phyloP scores from a whole-genome alignment of 2,113 vertebrate genomes.

The Brachyistius frenatus region DNA sequence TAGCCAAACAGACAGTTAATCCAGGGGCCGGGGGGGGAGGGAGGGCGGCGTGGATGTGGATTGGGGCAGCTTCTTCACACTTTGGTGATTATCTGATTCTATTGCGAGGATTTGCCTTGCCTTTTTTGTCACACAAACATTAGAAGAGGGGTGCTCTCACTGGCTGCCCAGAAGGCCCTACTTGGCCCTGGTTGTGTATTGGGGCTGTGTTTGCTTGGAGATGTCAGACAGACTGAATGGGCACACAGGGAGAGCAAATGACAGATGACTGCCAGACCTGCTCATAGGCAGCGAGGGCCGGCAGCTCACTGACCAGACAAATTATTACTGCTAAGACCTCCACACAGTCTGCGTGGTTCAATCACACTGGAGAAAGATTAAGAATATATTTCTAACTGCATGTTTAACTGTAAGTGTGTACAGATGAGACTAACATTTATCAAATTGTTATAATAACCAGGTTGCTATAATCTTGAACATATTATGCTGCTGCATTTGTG shows the following conservation, averaged over 20 bases:
- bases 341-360: too few relatives aligned
- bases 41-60: slow-evolving; percentile 85
- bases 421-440: neutral
- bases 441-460: too few relatives aligned
- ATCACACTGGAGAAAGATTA: too few relatives aligned
- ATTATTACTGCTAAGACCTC: slow-evolving; percentile 30
- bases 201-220: slow-evolving; percentile 83
- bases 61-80: slow-evolving; percentile 91
- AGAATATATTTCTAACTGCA: too few relatives aligned
- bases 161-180: slow-evolving; percentile 79
- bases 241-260: slow-evolving; percentile 84
- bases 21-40: slow-evolving; percentile 67
- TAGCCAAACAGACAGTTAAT: slow-evolving; percentile 89
- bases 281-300: slow-evolving; percentile 26
- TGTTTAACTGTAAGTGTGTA: too few relatives aligned
- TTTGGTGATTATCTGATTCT: slow-evolving; percentile 91
- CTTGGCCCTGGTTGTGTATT: slow-evolving; percentile 82
- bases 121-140: slow-evolving; percentile 92
- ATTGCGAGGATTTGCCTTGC: slow-evolving; percentile 90
- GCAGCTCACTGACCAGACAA: slow-evolving; percentile 21
- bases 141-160: slow-evolving; percentile 83
- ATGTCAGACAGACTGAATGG: slow-evolving; percentile 87
- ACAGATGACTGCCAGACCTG: slow-evolving; percentile 83
- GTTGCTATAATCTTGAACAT: neutral
- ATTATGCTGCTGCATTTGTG: neutral